Evolutionary conservation across 2,113 vertebrate genomes (phyloP).

Genomic region (Beaufortia kweichowensis): DNA sequence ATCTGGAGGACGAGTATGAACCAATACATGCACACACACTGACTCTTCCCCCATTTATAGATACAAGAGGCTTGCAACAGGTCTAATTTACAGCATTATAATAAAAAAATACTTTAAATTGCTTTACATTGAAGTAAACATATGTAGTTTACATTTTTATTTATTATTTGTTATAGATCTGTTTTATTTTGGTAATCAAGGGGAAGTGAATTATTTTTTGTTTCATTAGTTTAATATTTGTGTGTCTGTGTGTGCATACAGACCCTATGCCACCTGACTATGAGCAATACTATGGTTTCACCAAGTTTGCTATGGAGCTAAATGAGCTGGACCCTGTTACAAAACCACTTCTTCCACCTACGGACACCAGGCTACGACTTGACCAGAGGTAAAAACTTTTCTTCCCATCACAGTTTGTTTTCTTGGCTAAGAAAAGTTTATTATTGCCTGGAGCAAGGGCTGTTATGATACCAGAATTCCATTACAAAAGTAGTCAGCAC

Average conservation of each 20-base stretch:
- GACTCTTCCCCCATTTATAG: too few species aligned
- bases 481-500: too few species aligned
- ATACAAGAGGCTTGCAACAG: too few species aligned
- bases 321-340: constrained; percentile 84
- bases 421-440: neutral
- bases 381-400: constrained; percentile 85
- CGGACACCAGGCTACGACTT: constrained; percentile 89
- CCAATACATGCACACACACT: neutral
- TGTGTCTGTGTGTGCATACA: constrained; percentile 53
- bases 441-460: neutral
- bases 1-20: constrained; percentile 93
- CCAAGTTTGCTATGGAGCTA: constrained; percentile 91
- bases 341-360: constrained; percentile 82
- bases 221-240: too few species aligned
- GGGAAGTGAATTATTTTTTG: too few species aligned
- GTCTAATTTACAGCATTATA: too few species aligned
- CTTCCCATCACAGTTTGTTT: neutral
- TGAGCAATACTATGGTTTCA: constrained; percentile 96
- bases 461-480: neutral
- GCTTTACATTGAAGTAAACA: too few species aligned
- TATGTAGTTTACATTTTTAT: too few species aligned
- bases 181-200: too few species aligned
- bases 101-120: too few species aligned
- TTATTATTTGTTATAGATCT: too few species aligned
- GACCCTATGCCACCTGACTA: constrained; percentile 85